Percentiles rank a stretch among this genome's conserved stretches.
Evolutionary conservation across 2,888 invertebrate genomes (phyloP).

Genomic region (Cephus pygmeus): DNA sequence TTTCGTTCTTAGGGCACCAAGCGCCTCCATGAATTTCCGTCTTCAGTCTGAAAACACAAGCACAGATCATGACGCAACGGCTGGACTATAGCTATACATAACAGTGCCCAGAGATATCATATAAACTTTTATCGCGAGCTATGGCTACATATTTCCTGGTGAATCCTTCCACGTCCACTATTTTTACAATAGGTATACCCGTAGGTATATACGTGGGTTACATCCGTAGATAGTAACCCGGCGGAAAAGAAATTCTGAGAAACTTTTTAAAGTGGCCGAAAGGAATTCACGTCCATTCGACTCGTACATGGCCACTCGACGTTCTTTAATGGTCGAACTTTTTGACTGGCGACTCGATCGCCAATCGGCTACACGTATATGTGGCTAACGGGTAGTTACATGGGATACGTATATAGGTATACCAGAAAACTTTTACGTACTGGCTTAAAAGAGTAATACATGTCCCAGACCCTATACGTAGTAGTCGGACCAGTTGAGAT

Average conservation of each 20-base stretch:
- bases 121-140: not conserved
- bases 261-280: not conserved
- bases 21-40: conserved; percentile 76
- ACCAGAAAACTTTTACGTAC: not conserved
- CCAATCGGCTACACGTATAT: not conserved
- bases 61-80: not conserved
- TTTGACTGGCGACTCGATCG: not conserved
- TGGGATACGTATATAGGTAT: not conserved
- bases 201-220: not conserved
- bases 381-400: not conserved
- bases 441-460: not conserved
- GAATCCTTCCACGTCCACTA: not conserved
- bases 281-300: not conserved
- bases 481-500: not conserved
- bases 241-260: not conserved
- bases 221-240: not conserved
- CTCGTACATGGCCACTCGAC: not conserved
- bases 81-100: not conserved
- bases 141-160: not conserved
- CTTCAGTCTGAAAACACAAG: conserved; percentile 68
- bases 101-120: not conserved
- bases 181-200: not conserved
- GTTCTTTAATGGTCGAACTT: not conserved
- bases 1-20: conserved; percentile 77
- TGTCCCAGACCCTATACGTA: not conserved